These are phyloP conservation scores for Megalonaias nervosa DNA, from an alignment of 1,140 invertebrate species.

Conservation along the genomic window DNA sequence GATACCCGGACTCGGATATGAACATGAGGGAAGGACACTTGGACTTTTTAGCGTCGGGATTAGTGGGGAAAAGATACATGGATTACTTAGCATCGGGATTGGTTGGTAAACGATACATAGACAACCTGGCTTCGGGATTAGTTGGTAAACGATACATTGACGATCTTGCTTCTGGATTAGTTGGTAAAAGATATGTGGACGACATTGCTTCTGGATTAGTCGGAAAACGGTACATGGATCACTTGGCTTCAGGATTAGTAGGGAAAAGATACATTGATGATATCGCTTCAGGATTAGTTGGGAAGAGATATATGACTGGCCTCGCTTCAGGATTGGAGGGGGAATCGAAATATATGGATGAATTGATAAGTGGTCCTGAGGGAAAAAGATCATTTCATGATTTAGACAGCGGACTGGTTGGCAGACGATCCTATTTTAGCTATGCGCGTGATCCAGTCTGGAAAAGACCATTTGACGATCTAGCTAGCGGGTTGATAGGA, in stretches of 20 bases:
- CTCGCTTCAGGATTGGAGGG: slow-evolving; percentile 52
- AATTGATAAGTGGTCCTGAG: slow-evolving; percentile 19
- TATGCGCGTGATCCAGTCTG: neutral
- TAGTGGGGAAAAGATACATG: slow-evolving; percentile 37
- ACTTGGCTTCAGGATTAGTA: slow-evolving; percentile 26
- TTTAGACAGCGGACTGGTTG: slow-evolving; percentile 43
- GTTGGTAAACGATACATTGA: slow-evolving; percentile 39
- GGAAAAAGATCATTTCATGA: slow-evolving; percentile 37
- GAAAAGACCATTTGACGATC: slow-evolving; percentile 37
- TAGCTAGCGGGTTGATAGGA: slow-evolving; percentile 45
- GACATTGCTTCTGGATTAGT: slow-evolving; percentile 35
- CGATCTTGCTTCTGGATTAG: slow-evolving; percentile 45
- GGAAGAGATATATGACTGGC: slow-evolving; percentile 44
- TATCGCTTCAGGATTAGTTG: slow-evolving; percentile 52
- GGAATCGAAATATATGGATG: slow-evolving; percentile 30
- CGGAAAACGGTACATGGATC: slow-evolving; percentile 36
- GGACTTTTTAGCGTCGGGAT: slow-evolving; percentile 38
- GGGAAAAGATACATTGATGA: slow-evolving; percentile 38
- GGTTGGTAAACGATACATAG: slow-evolving; percentile 35
- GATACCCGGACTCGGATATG: slow-evolving; percentile 1
- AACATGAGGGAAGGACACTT: neutral
- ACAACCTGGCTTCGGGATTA: slow-evolving; percentile 30
- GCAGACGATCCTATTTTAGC: slow-evolving; percentile 22
- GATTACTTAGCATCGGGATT: slow-evolving; percentile 39
- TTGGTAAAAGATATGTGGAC: slow-evolving; percentile 42